Evolutionary conservation across 2,888 invertebrate genomes (phyloP).

Genomic region (Trachelus stipa): DNA sequence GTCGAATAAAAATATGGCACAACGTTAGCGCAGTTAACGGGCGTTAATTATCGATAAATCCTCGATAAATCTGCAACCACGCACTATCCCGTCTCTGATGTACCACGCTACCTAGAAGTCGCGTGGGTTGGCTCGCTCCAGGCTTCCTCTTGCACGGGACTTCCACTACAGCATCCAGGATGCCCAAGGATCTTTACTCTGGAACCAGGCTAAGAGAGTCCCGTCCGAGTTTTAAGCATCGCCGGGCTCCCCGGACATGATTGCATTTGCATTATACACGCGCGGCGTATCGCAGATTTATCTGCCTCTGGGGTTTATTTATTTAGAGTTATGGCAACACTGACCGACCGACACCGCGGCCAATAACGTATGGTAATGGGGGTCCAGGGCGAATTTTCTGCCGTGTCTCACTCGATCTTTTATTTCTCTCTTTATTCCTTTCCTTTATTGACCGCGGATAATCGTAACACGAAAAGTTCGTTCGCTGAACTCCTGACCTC

Average conservation of each 20-base stretch:
- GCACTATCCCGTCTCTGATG: background rate
- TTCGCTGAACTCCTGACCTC: background rate
- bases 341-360: constrained; percentile 48
- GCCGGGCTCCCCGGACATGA: constrained; percentile 51
- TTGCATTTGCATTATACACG: constrained; percentile 67
- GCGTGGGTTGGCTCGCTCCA: background rate
- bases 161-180: background rate
- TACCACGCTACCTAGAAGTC: background rate
- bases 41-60: background rate
- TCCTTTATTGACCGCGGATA: constrained; percentile 2
- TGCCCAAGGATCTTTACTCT: background rate
- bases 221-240: constrained; percentile 23
- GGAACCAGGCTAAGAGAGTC: constrained; percentile 1
- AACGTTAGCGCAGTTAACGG: background rate
- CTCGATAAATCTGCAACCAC: background rate
- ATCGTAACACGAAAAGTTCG: background rate
- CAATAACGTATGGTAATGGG: constrained; percentile 64
- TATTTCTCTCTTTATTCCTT: constrained; percentile 33
- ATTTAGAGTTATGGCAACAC: constrained; percentile 65
- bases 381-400: constrained; percentile 16
- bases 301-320: constrained; percentile 62
- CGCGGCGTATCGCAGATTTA: constrained; percentile 57
- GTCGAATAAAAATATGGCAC: background rate
- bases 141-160: background rate
- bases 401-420: constrained; percentile 41